Percentiles rank a stretch among this genome's conserved stretches.
Evolutionary conservation across 2,888 invertebrate genomes (phyloP).

Genomic region (Altica lythri): DNA sequence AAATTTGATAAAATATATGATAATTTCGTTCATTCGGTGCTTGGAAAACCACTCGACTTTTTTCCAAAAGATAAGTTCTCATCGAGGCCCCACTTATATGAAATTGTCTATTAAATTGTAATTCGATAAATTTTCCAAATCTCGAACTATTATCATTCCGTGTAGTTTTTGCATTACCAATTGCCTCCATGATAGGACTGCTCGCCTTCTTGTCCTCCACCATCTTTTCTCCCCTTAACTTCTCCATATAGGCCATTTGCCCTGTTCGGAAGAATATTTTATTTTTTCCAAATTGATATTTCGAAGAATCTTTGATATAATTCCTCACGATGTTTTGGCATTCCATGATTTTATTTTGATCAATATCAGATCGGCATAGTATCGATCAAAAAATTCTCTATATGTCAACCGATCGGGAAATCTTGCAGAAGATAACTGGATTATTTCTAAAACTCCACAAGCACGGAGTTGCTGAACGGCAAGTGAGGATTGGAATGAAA

Average conservation of each 20-base stretch:
- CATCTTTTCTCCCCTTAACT: conserved; percentile 82
- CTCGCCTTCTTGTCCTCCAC: too few relatives aligned
- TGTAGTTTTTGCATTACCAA: too few relatives aligned
- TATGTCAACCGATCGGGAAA: conserved; percentile 87
- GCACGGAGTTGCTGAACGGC: conserved; percentile 92
- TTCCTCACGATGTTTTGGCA: conserved; percentile 78
- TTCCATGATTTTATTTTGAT: conserved; percentile 76
- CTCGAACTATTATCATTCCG: too few relatives aligned
- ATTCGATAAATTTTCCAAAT: too few relatives aligned
- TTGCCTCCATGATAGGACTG: too few relatives aligned
- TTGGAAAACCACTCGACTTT: too few relatives aligned
- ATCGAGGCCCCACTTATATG: too few relatives aligned
- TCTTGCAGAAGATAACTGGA: conserved; percentile 96
- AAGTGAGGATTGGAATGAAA: conserved; percentile 82
- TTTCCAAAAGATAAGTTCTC: too few relatives aligned
- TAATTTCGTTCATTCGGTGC: too few relatives aligned
- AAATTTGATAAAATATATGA: too few relatives aligned
- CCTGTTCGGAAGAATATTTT: conserved; percentile 99
- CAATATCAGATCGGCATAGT: conserved; percentile 75
- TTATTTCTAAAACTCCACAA: conserved; percentile 97
- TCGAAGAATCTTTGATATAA: conserved; percentile 83
- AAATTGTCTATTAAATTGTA: too few relatives aligned
- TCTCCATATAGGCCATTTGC: conserved; percentile 96
- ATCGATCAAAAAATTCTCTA: conserved; percentile 78
- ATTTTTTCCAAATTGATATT: conserved; percentile 95